phyloP scores from a whole-genome alignment of 2,113 vertebrate species.

The Sapajus apella region DNA sequence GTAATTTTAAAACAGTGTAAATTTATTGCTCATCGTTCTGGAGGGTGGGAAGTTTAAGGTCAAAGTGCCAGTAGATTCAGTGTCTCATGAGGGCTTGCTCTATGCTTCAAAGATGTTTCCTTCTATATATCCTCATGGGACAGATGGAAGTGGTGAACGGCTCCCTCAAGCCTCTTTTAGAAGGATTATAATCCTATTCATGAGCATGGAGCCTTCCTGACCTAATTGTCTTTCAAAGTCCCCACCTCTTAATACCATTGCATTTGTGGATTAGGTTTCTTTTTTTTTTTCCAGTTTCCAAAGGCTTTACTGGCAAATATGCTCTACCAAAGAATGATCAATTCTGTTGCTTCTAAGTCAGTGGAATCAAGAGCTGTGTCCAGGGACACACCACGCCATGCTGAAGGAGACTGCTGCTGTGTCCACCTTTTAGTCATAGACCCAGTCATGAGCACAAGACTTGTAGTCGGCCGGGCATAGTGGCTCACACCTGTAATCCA shows the following conservation, averaged over 20 bases:
- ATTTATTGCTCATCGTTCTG: neutral
- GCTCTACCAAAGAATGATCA: too few species aligned
- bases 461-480: too few species aligned
- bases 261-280: too few species aligned
- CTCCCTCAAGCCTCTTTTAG: neutral
- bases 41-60: neutral
- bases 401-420: too few species aligned
- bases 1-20: neutral
- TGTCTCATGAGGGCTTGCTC: neutral
- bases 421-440: too few species aligned
- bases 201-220: neutral
- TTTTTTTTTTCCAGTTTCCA: too few species aligned
- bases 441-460: too few species aligned
- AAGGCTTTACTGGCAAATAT: too few species aligned
- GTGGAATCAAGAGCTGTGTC: too few species aligned
- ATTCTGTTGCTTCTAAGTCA: too few species aligned
- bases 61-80: neutral
- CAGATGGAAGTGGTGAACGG: neutral
- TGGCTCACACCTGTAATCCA: too few species aligned
- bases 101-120: neutral
- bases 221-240: neutral
- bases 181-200: neutral
- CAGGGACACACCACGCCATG: too few species aligned
- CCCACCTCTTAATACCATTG: neutral
- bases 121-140: neutral